Evolutionary conservation across 2,888 invertebrate species (phyloP).

Genomic region (Carcina quercana): DNA sequence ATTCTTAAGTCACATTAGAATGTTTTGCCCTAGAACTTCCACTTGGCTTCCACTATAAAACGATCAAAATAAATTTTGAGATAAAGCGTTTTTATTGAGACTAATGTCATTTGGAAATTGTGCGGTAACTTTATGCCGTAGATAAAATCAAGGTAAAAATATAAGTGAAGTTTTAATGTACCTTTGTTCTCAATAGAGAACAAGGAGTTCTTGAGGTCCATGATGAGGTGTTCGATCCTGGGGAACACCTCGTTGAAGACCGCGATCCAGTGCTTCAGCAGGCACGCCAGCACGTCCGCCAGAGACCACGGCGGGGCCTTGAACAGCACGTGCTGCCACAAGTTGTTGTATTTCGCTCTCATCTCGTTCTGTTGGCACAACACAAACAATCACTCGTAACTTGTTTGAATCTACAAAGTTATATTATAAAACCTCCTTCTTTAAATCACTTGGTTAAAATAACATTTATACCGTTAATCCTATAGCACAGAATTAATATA

Average conservation of each 20-base stretch:
- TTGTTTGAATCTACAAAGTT: not conserved
- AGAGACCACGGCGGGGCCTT: slow-evolving; percentile 74
- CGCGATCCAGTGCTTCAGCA: slow-evolving; percentile 75
- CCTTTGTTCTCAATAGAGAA: slow-evolving; percentile 43
- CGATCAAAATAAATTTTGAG: too few species aligned
- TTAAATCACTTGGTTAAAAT: too few species aligned
- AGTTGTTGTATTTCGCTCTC: slow-evolving; percentile 69
- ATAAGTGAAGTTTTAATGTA: too few species aligned
- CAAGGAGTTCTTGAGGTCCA: slow-evolving; percentile 39
- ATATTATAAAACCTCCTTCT: not conserved
- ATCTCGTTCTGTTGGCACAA: slow-evolving; percentile 67
- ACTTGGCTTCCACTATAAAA: too few species aligned
- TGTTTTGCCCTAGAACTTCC: too few species aligned
- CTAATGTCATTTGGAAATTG: too few species aligned
- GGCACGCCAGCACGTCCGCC: slow-evolving; percentile 63
- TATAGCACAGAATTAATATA: too few species aligned
- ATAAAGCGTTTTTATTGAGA: too few species aligned
- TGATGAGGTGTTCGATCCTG: slow-evolving; percentile 50
- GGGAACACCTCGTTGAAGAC: slow-evolving; percentile 73
- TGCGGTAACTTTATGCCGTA: too few species aligned
- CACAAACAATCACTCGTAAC: slow-evolving; percentile 12
- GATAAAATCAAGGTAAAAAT: too few species aligned
- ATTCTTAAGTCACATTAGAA: too few species aligned
- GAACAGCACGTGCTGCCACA: slow-evolving; percentile 68
- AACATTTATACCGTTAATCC: too few species aligned